Conservation (phyloP, 1,140 invertebrate species). For the Drosophila repleta region DNA sequence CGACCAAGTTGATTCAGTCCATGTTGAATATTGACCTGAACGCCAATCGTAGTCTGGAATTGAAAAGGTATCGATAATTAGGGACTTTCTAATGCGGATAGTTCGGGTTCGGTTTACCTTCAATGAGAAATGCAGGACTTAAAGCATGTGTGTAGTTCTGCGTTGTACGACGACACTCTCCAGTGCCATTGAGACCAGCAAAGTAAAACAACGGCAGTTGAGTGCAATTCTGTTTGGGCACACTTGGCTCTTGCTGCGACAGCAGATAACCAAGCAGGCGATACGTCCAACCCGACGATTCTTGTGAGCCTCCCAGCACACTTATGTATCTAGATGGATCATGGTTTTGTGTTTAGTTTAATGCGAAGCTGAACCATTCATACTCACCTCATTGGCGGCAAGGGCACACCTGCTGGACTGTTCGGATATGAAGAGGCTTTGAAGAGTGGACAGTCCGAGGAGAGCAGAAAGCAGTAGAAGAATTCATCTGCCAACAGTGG, state of each 20-base stretch:
- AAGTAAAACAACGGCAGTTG: constrained; percentile 84
- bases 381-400: constrained; percentile 75
- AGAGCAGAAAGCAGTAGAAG: constrained; percentile 91
- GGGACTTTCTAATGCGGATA: not conserved
- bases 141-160: constrained; percentile 90
- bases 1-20: constrained; percentile 96
- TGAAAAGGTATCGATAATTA: not conserved
- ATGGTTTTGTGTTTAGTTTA: not conserved
- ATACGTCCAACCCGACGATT: constrained; percentile 80
- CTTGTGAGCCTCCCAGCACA: constrained; percentile 75
- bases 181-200: constrained; percentile 86
- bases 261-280: constrained; percentile 73
- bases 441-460: constrained; percentile 89
- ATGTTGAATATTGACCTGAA: constrained; percentile 92
- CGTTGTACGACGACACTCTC: constrained; percentile 90
- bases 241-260: constrained; percentile 45
- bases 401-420: constrained; percentile 84
- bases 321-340: constrained; percentile 70
- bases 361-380: not conserved
- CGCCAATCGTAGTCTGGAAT: constrained; percentile 90
- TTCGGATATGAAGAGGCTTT: constrained; percentile 85
- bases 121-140: constrained; percentile 91
- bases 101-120: constrained; percentile 84
- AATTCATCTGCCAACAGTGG: constrained; percentile 88
- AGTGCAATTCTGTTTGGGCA: constrained; percentile 65